Base-by-base conservation (phyloP, 2,888 invertebrate species). In the Sclerodermus sp. region DNA sequence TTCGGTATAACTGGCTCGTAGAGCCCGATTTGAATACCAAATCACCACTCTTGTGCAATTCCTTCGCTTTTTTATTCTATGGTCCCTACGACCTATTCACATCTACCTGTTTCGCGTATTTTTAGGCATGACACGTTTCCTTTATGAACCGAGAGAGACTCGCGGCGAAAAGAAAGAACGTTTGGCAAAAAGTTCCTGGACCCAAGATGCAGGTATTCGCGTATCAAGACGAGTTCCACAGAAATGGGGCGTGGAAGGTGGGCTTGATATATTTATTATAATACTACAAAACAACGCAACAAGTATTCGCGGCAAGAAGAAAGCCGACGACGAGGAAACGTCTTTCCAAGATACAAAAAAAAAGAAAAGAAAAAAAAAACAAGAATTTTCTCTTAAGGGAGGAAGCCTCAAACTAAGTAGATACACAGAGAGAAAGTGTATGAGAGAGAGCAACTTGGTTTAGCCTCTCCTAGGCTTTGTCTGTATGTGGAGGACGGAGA, bases 401-500 rank as follows among this genome's bases (percentile, higher is more conserved):
- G 8, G 23, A 23, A 23, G 8, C 8, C 4, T 5, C 8, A 13
- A 18, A 30, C 32, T n/a, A 13, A 30, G 13, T 40, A 38, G n/a
- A n/a, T n/a, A n/a, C 12, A 32, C 31, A 3, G 10, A 32, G 39
- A 10, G 15, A 14, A 37, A 37, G 38, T 10, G 38, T 34, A 44
- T 10, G 43, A 47, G 30, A 39, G 47, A 46, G 69, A 66, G 71
- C 63, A 54, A 62, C 72, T 70, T 73, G 74, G 61, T 70, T 71
- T 72, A 76, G 76, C 76, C 76, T 76, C 76, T 76, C 76, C 76
- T 76, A 76, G 76, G 76, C 76, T 76, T 76, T 76, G 76, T 76
- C 76, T 76, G 74, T 76, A 70, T 53, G 48, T 46, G 56, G 57
- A 64, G 51, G 63, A 74, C 67, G 57, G 63, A 76, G 76, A 76